Evolutionary conservation across 2,797 vertebrate species (phyloP), one percentile per base, ranked within the genome.

Genomic region (Steatocranus sp.): DNA sequence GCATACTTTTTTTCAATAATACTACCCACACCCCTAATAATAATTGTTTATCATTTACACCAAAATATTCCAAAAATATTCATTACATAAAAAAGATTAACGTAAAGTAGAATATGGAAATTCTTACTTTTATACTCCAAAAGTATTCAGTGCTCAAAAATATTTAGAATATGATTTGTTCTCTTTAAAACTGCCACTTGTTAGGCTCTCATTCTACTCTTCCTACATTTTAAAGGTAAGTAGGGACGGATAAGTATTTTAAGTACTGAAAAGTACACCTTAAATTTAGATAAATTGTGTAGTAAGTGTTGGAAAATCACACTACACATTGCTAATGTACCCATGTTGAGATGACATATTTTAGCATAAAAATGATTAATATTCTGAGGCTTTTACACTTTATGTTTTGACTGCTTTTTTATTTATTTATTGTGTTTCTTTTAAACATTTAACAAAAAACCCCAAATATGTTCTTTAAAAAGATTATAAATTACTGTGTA

Each of bases 381-480:
- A 73, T 73, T 27, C 15, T 70, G 2, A 27, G 10, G 41, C 10
- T 30, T 30, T 73, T 73, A 12, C 6, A 18, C 7, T 48, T 48
- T 27, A 48, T 48, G 7, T n/a, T 46, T 73, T 48, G 3, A 18
- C 2, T 30, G 12, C 17, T 30, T 73, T 46, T 30, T 36, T 3
- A 11, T 73, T 17, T 43, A 68, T 25, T 68, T 43, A 43, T 25
- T 66, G n/a, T 20, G 32, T 14, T 43, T 70, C 8, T 70, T 73
- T 73, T 73, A 48, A 73, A 30, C 41, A 48, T 48, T 48, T 58
- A 6, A 46, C 7, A 18, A 38, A 30, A 8, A 0, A 0, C 0
- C 1, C 1, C 8, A 18, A 50, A 50, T 5, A 34, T 23, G 3
- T 41, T 17, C 1, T 79, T 18, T 41, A n/a, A 73, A 58, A 34